These are phyloP conservation scores for Venustaconcha ellipsiformis DNA, from an alignment of 1,140 invertebrate genomes.

Conservation along the genomic window DNA sequence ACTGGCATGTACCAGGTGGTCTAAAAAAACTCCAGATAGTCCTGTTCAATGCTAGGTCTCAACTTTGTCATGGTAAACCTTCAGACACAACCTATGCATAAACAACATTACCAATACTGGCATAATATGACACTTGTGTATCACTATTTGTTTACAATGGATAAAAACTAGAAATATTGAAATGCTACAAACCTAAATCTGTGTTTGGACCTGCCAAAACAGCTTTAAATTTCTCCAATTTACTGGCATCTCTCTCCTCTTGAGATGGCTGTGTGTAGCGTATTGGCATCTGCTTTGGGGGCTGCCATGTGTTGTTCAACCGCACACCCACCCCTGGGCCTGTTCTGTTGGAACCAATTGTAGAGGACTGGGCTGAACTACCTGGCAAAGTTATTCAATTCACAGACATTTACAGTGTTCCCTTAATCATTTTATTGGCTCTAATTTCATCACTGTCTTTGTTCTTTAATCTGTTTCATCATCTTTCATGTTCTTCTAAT, in stretches of 20 bases:
- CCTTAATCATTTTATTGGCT: no score
- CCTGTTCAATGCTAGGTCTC: no score
- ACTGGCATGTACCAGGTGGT: no score
- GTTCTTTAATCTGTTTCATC: no score
- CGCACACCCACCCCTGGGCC: constrained; percentile 69
- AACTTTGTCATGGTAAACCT: no score
- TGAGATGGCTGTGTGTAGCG: constrained; percentile 46
- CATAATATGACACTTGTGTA: background rate
- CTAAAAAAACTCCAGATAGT: no score
- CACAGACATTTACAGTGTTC: no score
- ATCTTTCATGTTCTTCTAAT: no score
- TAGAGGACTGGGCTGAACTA: constrained; percentile 27
- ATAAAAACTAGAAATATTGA: background rate
- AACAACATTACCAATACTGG: no score
- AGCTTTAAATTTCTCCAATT: constrained; percentile 59
- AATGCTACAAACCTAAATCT: constrained; percentile 44
- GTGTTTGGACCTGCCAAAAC: constrained; percentile 56
- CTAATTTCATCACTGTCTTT: no score
- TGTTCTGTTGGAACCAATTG: constrained; percentile 40
- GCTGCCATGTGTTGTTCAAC: constrained; percentile 56
- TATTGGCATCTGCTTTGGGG: constrained; percentile 55
- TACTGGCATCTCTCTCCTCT: constrained; percentile 75
- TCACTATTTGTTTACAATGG: constrained; percentile 1
- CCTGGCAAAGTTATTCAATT: no score
- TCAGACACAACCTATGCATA: no score